Conservation (phyloP, 1,140 invertebrate genomes). For the Polyergus mexicanus region DNA sequence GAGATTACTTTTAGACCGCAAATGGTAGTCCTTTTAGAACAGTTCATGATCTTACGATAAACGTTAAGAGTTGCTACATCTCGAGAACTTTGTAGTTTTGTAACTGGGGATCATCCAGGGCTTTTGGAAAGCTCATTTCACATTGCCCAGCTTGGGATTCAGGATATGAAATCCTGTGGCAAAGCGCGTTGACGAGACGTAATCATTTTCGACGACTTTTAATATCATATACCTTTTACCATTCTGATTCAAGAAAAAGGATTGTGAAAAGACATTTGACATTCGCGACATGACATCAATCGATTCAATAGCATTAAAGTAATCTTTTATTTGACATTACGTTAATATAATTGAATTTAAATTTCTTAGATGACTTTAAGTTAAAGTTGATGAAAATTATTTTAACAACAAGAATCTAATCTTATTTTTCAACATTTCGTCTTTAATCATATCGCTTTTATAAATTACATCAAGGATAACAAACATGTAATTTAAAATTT, state of each 20-base stretch:
- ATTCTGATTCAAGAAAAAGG: neutral
- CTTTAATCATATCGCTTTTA: neutral
- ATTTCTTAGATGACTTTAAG: neutral
- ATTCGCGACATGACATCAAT: neutral
- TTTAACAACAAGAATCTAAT: neutral
- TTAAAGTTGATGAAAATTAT: neutral
- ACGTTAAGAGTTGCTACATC: constrained; percentile 33
- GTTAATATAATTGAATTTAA: constrained; percentile 31
- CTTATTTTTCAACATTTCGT: neutral
- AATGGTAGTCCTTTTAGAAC: constrained; percentile 44
- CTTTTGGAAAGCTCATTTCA: constrained; percentile 41
- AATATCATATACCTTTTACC: neutral
- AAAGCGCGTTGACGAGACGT: constrained; percentile 21
- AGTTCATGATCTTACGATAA: constrained; percentile 54
- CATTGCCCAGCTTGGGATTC: neutral
- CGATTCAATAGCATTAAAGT: neutral
- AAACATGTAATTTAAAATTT: neutral
- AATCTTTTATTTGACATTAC: neutral
- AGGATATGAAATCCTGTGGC: constrained; percentile 38
- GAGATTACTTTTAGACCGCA: constrained; percentile 16
- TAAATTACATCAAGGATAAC: neutral
- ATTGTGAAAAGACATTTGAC: neutral
- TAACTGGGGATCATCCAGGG: constrained; percentile 37
- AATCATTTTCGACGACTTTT: constrained; percentile 25
- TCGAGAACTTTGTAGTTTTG: constrained; percentile 54